phyloP scores from a whole-genome alignment of 2,888 invertebrate genomes.

The Rotaria magnacalcarata region DNA sequence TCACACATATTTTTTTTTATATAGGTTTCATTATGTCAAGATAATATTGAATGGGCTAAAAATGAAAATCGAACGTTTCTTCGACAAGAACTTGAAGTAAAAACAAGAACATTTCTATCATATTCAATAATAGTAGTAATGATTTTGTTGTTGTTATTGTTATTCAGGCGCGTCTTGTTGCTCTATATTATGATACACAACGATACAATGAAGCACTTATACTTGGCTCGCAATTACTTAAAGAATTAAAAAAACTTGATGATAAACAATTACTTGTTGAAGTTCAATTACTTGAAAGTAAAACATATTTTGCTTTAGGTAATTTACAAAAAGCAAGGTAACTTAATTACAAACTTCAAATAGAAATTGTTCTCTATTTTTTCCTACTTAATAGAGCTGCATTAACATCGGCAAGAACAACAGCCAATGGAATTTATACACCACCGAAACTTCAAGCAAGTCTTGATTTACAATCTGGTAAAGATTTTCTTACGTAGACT shows the following conservation, averaged over 20 bases:
- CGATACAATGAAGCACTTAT: constrained; percentile 51
- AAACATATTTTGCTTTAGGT: constrained; percentile 69
- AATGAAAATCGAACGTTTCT: constrained; percentile 93
- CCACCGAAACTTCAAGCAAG: constrained; percentile 97
- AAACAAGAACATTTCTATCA: not conserved
- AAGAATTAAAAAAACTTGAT: constrained; percentile 94
- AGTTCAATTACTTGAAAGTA: constrained; percentile 92
- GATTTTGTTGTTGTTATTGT: not conserved
- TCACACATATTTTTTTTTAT: constrained; percentile 27
- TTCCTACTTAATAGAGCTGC: constrained; percentile 69
- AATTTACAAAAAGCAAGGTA: constrained; percentile 40
- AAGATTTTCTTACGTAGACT: not conserved
- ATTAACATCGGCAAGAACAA: constrained; percentile 93
- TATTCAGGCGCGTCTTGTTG: constrained; percentile 71
- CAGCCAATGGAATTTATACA: constrained; percentile 97
- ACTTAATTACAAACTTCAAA: not conserved
- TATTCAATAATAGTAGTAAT: not conserved
- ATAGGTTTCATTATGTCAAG: constrained; percentile 65
- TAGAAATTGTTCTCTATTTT: not conserved
- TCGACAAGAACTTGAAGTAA: constrained; percentile 79
- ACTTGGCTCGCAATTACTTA: constrained; percentile 71
- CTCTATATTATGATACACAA: constrained; percentile 69
- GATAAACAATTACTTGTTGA: constrained; percentile 97
- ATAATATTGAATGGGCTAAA: constrained; percentile 99
- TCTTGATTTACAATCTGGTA: constrained; percentile 87